These are phyloP conservation scores for Spisula solida DNA, from an alignment of 2,888 invertebrate genomes.

Conservation along the genomic window DNA sequence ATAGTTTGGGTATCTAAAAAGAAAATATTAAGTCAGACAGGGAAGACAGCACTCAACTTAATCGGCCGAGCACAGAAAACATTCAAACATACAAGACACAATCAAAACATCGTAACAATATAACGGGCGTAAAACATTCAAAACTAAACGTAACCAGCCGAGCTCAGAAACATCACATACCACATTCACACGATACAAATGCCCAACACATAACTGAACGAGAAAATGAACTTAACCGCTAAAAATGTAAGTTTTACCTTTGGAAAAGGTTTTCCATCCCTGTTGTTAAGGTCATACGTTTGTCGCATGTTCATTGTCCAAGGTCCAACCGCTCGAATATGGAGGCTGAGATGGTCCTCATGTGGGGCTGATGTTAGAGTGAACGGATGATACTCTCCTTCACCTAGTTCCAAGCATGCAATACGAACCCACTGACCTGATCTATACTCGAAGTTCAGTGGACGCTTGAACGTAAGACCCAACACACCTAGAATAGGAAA, in stretches of 20 bases:
- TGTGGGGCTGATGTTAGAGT: conserved; percentile 91
- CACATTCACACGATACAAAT: too few species aligned
- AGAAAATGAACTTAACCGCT: too few species aligned
- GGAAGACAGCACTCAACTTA: too few species aligned
- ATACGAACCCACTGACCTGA: conserved; percentile 91
- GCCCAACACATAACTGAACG: too few species aligned
- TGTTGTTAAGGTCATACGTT: conserved; percentile 83
- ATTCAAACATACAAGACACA: too few species aligned
- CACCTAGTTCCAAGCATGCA: conserved; percentile 89
- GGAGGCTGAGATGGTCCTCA: conserved; percentile 89
- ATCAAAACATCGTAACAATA: too few species aligned
- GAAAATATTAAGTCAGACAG: too few species aligned
- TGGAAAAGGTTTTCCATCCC: conserved; percentile 67
- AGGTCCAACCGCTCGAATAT: conserved; percentile 90
- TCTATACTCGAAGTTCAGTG: conserved; percentile 90
- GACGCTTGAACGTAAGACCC: conserved; percentile 89
- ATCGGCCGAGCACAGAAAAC: too few species aligned
- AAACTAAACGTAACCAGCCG: too few species aligned
- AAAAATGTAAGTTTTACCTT: conserved; percentile 58
- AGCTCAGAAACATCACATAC: too few species aligned
- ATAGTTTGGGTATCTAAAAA: too few species aligned
- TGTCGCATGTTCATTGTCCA: conserved; percentile 90
- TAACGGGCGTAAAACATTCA: too few species aligned
- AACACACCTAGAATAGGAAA: conserved; percentile 88
- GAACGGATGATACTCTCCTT: conserved; percentile 90